Percentiles rank a stretch among this genome's conserved stretches.
These are phyloP conservation scores for Melieria picta DNA, from an alignment of 2,888 invertebrate genomes.

Conservation along the genomic window DNA sequence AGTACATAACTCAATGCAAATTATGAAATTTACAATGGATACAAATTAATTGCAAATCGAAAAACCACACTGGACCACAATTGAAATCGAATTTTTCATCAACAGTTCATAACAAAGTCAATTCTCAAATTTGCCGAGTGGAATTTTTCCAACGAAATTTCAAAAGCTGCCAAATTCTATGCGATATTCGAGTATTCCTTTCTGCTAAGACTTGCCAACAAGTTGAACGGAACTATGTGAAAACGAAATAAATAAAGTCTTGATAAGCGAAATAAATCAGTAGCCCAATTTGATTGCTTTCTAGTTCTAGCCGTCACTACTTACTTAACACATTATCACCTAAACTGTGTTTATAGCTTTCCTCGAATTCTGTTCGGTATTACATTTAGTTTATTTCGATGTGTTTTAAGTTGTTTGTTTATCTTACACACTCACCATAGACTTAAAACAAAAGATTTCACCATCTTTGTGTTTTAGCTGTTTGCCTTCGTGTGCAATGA, in stretches of 20 bases:
- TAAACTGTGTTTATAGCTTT: background rate
- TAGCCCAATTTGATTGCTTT: background rate
- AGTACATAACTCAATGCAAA: background rate
- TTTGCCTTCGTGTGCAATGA: constrained; percentile 51
- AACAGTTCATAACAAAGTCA: constrained; percentile 36
- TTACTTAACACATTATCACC: background rate
- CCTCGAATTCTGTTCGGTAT: background rate
- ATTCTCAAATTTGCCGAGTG: constrained; percentile 44
- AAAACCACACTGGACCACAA: constrained; percentile 22
- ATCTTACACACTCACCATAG: constrained; percentile 33
- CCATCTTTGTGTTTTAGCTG: constrained; percentile 44
- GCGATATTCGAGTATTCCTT: too few species aligned
- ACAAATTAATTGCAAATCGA: constrained; percentile 35
- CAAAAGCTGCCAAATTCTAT: too few species aligned
- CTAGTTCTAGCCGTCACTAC: background rate
- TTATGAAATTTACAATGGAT: background rate
- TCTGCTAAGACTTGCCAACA: constrained; percentile 23
- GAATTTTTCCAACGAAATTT: too few species aligned
- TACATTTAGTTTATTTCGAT: constrained; percentile 19
- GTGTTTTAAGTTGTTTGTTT: constrained; percentile 15
- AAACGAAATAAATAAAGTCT: constrained; percentile 32
- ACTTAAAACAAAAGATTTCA: constrained; percentile 36
- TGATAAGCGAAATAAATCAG: constrained; percentile 31
- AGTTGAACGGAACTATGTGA: constrained; percentile 17
- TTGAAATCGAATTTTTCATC: background rate